phyloP scores from a whole-genome alignment of 2,888 invertebrate species.

The Nymphalis c-album region DNA sequence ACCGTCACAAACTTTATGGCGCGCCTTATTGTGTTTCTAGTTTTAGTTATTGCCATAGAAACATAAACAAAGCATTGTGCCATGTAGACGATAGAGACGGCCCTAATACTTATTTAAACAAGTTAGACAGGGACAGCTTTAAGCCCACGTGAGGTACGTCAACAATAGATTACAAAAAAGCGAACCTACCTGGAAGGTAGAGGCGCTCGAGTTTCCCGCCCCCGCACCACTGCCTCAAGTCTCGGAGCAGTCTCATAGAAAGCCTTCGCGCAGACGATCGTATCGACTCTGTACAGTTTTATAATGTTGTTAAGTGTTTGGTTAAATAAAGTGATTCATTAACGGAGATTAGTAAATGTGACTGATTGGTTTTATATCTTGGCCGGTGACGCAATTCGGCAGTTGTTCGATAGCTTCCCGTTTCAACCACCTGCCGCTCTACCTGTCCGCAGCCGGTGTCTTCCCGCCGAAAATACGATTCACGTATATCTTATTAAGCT shows the following conservation, averaged over 20 bases:
- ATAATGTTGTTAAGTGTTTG: constrained; percentile 27
- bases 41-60: constrained; percentile 60
- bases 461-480: constrained; percentile 62
- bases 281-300: constrained; percentile 33
- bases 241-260: constrained; percentile 61
- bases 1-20: constrained; percentile 52
- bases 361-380: constrained; percentile 46
- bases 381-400: constrained; percentile 50
- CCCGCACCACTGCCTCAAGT: constrained; percentile 54
- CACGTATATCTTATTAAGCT: constrained; percentile 13
- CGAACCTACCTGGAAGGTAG: constrained; percentile 73
- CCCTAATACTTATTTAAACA: constrained; percentile 40
- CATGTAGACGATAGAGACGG: constrained; percentile 50
- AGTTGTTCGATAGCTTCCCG: constrained; percentile 49
- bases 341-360: constrained; percentile 47
- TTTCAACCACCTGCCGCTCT: constrained; percentile 60
- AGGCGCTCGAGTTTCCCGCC: constrained; percentile 56
- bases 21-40: constrained; percentile 44
- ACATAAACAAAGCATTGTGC: constrained; percentile 68
- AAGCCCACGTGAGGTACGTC: constrained; percentile 73
- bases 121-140: constrained; percentile 57
- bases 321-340: constrained; percentile 41
- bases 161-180: constrained; percentile 75
- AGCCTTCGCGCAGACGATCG: constrained; percentile 61
- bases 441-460: constrained; percentile 54